phyloP scores from a whole-genome alignment of 2,888 invertebrate genomes.

The Scaptomyza parva region DNA sequence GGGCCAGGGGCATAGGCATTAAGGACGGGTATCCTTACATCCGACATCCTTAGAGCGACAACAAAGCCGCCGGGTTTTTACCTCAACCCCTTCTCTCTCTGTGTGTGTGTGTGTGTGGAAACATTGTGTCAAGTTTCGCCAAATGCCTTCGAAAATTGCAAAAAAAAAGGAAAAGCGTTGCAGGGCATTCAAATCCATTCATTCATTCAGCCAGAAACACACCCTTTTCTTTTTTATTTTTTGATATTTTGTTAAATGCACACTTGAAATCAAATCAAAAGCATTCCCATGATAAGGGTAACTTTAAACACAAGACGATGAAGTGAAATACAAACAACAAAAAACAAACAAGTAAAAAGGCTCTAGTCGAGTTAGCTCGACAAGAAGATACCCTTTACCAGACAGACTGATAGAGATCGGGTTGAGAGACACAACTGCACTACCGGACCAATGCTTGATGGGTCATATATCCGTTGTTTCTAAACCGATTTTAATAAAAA shows the following conservation, averaged over 20 bases:
- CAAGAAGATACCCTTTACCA: no score
- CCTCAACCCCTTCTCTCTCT: constrained; percentile 11
- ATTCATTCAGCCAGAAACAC: constrained; percentile 28
- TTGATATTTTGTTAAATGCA: constrained; percentile 36
- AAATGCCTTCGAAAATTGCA: constrained; percentile 52
- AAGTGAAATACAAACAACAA: constrained; percentile 21
- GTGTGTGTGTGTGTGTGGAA: constrained; percentile 45
- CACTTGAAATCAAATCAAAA: constrained; percentile 61
- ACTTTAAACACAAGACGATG: constrained; percentile 24
- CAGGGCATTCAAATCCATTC: constrained; percentile 50
- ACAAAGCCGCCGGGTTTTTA: constrained; percentile 32
- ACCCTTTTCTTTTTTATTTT: constrained; percentile 54
- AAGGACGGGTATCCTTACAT: constrained; percentile 52
- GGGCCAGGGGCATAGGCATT: constrained; percentile 70
- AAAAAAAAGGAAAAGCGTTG: constrained; percentile 34
- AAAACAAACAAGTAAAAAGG: no score
- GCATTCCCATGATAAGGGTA: constrained; percentile 65
- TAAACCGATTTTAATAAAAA: no score
- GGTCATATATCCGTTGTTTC: no score
- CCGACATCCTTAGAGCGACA: constrained; percentile 32
- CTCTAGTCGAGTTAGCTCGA: no score
- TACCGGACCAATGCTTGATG: no score
- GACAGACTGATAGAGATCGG: no score
- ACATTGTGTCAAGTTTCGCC: constrained; percentile 78
- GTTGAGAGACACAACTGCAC: no score